Evolutionary conservation across 2,797 vertebrate species (phyloP).

Genomic region (Staurois parvus): DNA sequence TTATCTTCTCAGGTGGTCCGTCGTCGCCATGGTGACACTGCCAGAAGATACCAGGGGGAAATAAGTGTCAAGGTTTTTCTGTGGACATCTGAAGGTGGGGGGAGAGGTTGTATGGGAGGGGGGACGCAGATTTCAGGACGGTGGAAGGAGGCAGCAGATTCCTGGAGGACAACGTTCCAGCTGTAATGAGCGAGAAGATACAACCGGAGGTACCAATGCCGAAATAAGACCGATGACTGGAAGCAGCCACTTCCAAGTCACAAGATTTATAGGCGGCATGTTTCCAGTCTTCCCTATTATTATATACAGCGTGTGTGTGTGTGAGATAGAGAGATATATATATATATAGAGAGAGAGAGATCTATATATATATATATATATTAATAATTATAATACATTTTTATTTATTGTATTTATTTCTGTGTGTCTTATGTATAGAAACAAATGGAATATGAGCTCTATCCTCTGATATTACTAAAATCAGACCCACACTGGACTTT

Average conservation of each 20-base stretch:
- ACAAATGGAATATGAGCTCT: background rate
- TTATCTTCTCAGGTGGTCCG: constrained; percentile 71
- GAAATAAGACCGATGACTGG: background rate
- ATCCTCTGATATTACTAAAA: background rate
- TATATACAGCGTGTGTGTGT: too few species aligned
- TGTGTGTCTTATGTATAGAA: background rate
- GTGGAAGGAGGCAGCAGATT: constrained; percentile 24
- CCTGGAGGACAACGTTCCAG: background rate
- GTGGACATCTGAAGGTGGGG: constrained; percentile 29
- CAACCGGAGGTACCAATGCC: background rate
- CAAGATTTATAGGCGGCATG: background rate
- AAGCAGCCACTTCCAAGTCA: background rate
- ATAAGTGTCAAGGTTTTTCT: constrained; percentile 52
- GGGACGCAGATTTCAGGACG: constrained; percentile 1
- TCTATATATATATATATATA: background rate
- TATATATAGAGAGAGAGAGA: too few species aligned
- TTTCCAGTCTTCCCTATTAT: background rate
- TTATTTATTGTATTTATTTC: too few species aligned
- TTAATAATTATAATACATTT: too few species aligned
- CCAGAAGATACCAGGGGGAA: constrained; percentile 44
- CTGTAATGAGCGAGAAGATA: background rate
- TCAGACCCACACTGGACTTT: background rate
- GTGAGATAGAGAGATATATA: too few species aligned
- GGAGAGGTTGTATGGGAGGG: constrained; percentile 18
- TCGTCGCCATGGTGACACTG: constrained; percentile 69